Evolutionary conservation across 2,888 invertebrate genomes (phyloP).

Genomic region (Ashinkailepas kermadecensis): DNA sequence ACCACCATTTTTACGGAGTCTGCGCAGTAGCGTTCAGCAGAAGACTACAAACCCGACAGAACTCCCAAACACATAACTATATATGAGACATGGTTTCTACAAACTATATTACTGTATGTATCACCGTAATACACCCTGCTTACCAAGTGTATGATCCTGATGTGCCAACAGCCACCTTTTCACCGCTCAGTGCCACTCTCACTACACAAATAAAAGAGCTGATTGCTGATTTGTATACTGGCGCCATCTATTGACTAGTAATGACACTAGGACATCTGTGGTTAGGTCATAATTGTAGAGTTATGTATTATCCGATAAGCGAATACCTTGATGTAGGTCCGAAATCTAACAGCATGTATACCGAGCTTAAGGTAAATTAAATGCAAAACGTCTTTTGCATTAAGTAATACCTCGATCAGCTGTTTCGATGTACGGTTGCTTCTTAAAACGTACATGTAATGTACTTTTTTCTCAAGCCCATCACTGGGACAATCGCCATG

Average conservation of each 20-base stretch:
- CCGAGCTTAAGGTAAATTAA: no score
- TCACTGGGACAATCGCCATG: no score
- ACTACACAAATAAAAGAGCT: not conserved
- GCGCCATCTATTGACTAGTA: not conserved
- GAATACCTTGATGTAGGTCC: no score
- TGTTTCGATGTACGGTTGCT: no score
- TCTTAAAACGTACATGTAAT: no score
- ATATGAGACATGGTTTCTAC: not conserved
- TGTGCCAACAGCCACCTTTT: not conserved
- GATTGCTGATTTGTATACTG: not conserved
- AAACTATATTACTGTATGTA: not conserved
- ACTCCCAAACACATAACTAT: not conserved
- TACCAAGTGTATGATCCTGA: not conserved
- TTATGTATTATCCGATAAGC: not conserved
- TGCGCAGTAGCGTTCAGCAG: conserved; percentile 22
- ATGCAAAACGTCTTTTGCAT: no score
- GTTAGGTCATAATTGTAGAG: not conserved
- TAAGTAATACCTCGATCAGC: no score
- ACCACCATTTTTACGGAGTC: conserved; percentile 16
- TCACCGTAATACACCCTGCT: not conserved
- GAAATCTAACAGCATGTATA: no score
- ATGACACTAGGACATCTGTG: not conserved
- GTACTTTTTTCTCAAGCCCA: no score
- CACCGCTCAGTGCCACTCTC: not conserved
- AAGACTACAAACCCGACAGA: not conserved